These are phyloP conservation scores for Turnix velox DNA, from an alignment of 2,113 vertebrate genomes.

Conservation along the genomic window DNA sequence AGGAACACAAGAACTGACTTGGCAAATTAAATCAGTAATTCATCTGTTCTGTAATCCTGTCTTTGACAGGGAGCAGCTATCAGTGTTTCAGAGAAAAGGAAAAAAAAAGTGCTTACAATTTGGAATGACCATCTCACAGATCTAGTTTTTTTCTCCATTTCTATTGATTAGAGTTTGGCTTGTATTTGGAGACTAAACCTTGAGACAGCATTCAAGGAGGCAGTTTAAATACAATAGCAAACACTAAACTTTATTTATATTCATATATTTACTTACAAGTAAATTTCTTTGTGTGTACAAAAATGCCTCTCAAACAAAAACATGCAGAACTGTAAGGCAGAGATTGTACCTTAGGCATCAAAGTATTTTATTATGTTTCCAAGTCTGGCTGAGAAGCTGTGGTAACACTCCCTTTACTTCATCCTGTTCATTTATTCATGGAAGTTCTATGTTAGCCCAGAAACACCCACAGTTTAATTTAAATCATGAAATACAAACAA, in stretches of 20 bases:
- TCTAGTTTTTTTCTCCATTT: neutral
- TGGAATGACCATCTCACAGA: neutral
- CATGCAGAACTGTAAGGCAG: neutral
- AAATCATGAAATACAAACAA: neutral
- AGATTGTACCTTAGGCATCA: neutral
- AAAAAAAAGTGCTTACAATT: neutral
- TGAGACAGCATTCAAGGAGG: neutral
- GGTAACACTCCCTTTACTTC: neutral
- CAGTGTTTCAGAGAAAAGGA: neutral
- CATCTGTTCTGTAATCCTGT: neutral
- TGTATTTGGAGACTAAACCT: neutral
- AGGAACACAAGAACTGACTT: neutral
- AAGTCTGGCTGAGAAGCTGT: neutral
- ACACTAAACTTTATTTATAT: neutral
- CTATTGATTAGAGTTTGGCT: neutral
- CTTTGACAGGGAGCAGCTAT: neutral
- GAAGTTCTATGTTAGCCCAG: neutral
- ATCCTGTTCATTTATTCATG: neutral
- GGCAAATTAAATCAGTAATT: conserved; percentile 5
- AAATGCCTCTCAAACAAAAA: neutral
- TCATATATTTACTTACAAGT: neutral
- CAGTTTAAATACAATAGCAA: neutral
- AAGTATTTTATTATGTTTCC: neutral
- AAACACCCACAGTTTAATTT: neutral
- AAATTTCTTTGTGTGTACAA: too few species aligned